Base-by-base conservation (phyloP, 2,888 invertebrate genomes). In the Drosophila seclusa region DNA sequence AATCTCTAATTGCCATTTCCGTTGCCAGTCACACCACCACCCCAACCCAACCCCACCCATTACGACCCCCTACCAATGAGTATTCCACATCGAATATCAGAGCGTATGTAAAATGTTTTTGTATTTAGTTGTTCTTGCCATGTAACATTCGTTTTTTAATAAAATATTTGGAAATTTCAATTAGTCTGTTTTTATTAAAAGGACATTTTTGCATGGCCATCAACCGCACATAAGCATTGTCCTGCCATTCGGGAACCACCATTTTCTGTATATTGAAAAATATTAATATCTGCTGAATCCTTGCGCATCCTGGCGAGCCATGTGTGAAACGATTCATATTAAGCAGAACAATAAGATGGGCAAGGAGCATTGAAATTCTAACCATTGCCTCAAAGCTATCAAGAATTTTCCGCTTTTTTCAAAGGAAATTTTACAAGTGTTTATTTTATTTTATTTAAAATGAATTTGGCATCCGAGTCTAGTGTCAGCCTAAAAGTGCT, bases 1-100 rank as follows among this genome's bases (percentile, higher is more conserved):
- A 82, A 70, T 85, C 67, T 75, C 80, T 77, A 83, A 86, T 86
- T 82, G 86, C 78, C 72, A 61, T 86, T 86, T 86, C 86, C 77
- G 72, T 54, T 73, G 59, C 64, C 48, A 53, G 38, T 58, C 57
- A 62, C 49, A 55, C 54, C 18, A 11, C 24, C 38, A 7, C 24
- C 31, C 21, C 36, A 38, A 13, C 29, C 53, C 21, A 16, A 18
- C n/a, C 32, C 31, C 24, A 24, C 48, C n/a, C 49, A 29, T 49
- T 42, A 16, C 27, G 32, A 29, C 16, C 31, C 18, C 18, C 4
- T 29, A 11, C 18, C 24, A 18, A 10, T 4, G 13, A 10, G 21
- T 29, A 18, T 27, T 64, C 13, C 48, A 38, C 16, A 16, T 58
- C 4, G 24, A 32, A 24, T 45, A 38, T 38, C 49, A 58, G 38